Evolutionary conservation across 2,797 vertebrate species (phyloP).

Genomic region (Sebastes kiyomatsui): DNA sequence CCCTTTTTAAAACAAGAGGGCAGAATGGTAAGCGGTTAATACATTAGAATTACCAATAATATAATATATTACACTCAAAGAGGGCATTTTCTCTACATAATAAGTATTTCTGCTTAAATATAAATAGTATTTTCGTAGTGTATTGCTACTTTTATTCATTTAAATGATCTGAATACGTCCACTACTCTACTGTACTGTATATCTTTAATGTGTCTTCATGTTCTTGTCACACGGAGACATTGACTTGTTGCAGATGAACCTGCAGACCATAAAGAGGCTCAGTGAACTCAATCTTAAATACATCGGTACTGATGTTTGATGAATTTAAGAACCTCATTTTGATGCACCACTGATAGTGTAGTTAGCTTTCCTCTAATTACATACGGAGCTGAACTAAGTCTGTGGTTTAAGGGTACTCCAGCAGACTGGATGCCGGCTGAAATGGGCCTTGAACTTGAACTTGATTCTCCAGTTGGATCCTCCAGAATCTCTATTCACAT

Average conservation of each 20-base stretch:
- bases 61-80: neutral
- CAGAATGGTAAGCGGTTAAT: accelerated
- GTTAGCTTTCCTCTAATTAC: too few relatives aligned
- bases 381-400: neutral
- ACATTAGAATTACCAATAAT: neutral
- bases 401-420: neutral
- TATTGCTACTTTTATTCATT: neutral
- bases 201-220: neutral
- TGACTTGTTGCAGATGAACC: neutral
- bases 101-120: neutral
- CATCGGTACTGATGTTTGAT: neutral
- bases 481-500: neutral
- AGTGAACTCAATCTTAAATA: neutral
- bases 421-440: neutral
- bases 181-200: neutral
- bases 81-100: neutral
- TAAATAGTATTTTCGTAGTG: neutral
- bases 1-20: accelerated
- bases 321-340: too few relatives aligned
- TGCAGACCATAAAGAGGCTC: neutral
- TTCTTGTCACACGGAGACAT: neutral
- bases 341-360: too few relatives aligned
- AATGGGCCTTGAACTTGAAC: neutral
- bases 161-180: neutral
- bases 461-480: neutral